Base-by-base conservation (phyloP, 2,888 invertebrate genomes). In the Agriopis marginaria region DNA sequence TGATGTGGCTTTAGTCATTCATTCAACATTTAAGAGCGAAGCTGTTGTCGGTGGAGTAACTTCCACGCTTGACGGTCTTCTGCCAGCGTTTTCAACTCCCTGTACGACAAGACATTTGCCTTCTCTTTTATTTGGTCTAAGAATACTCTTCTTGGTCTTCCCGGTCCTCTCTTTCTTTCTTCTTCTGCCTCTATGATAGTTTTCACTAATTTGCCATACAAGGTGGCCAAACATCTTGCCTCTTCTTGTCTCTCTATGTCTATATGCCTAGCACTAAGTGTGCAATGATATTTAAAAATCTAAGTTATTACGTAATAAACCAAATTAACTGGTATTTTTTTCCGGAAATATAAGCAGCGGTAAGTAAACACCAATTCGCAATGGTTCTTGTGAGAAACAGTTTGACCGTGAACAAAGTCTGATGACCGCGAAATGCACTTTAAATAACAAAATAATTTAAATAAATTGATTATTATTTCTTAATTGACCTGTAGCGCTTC, bases 301-400 rank as follows among this genome's bases (percentile, higher is more conserved):
- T 32, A 17, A 50, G 40, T 7, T 1, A 14, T 56, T 56, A 42
- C 55, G 42, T 56, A 40, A 42, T 10, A 42, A 56, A 42, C 42
- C 17, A 56, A 56, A 56, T n/a, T 6, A 40, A n/a, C 40, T 40
- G 17, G 3, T 17, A 44, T 42, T 39, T 17, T 42, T 4, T 56
- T 56, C 56, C 3, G 12, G 12, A 45, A 47, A 45, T 42, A 23
- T 10, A 23, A 45, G 32, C 23, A 58, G 45, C 58, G 58, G 58
- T 45, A 47, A 47, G 58, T 47, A 47, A 58, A 58, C 45, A 58
- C 23, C n/a, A 42, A 58, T 58, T 45, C 4, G 58, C 23, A 32
- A 23, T 32, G 58, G 58, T 62, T 44, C 61, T 40, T 53, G 51
- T 62, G 62, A 62, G 62, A 62, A 62, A 51, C 62, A 10, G 23